phyloP scores from a whole-genome alignment of 2,113 vertebrate genomes.

The Junco hyemalis region DNA sequence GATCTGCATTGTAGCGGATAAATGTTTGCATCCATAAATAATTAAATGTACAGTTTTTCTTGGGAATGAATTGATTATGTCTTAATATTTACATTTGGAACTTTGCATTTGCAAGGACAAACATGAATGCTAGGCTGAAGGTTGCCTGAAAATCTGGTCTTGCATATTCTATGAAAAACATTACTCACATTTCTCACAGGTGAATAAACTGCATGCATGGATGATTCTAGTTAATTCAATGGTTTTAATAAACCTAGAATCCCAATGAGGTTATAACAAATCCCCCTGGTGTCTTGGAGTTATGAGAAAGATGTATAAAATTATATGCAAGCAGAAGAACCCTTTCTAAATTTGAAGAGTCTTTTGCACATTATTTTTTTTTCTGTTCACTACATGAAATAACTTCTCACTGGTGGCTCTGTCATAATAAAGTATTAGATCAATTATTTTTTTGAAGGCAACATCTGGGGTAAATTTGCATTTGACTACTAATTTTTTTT shows the following conservation, averaged over 20 bases:
- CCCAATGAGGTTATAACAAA: slow-evolving; percentile 44
- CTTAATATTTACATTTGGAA: slow-evolving; percentile 9
- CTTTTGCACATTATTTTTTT: neutral
- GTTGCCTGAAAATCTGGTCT: slow-evolving; percentile 13
- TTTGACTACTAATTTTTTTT: neutral
- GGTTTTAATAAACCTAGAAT: slow-evolving; percentile 61
- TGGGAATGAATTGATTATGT: neutral
- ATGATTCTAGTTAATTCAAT: slow-evolving; percentile 57
- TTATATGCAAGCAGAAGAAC: slow-evolving; percentile 14
- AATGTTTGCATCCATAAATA: neutral
- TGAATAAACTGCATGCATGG: slow-evolving; percentile 29
- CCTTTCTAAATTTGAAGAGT: neutral
- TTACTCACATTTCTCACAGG: slow-evolving; percentile 43
- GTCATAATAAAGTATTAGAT: neutral
- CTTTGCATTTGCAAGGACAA: slow-evolving; percentile 25
- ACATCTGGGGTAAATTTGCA: neutral
- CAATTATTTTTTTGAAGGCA: neutral
- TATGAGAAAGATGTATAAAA: slow-evolving; percentile 42
- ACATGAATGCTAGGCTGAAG: neutral
- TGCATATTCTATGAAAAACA: slow-evolving; percentile 42
- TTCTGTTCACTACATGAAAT: neutral
- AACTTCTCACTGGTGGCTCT: neutral
- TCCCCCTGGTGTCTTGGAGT: neutral
- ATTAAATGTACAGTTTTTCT: neutral
- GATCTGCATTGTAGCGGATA: neutral